A percentile compares a stretch with the other conserved stretches of the same genome.
These are phyloP conservation scores for Tigriopus japonicus DNA, from an alignment of 1,140 invertebrate genomes.

Conservation along the genomic window DNA sequence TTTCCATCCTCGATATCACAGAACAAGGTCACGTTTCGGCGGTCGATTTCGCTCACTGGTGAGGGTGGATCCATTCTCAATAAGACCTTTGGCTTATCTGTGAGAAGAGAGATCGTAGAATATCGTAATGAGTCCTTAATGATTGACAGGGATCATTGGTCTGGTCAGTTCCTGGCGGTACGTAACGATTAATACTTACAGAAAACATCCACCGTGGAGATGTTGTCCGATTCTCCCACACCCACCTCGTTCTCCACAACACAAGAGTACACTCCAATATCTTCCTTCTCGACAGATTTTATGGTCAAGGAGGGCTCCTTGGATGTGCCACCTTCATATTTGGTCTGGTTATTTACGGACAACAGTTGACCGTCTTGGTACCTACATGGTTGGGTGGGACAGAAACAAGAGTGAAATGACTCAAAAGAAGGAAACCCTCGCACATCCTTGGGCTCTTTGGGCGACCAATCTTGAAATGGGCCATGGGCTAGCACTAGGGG, in stretches of 20 bases:
- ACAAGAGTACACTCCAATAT: conserved; percentile 61
- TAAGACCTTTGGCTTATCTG: conserved; percentile 43
- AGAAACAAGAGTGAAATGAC: too few relatives aligned
- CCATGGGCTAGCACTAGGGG: too few relatives aligned
- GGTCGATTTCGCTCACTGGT: conserved; percentile 56
- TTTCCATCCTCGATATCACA: conserved; percentile 49
- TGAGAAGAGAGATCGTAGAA: conserved; percentile 3
- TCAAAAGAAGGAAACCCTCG: too few relatives aligned
- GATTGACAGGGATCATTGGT: background rate
- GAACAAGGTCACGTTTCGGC: conserved; percentile 54
- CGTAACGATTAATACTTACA: conserved; percentile 44
- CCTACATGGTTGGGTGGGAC: conserved; percentile 33
- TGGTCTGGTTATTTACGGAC: conserved; percentile 34
- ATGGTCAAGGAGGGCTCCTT: conserved; percentile 53
- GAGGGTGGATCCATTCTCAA: conserved; percentile 49
- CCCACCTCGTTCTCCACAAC: conserved; percentile 53
- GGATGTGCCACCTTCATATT: conserved; percentile 49
- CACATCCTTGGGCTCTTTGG: too few relatives aligned
- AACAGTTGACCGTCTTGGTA: conserved; percentile 45
- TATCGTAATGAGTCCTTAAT: conserved; percentile 13
- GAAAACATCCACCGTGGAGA: conserved; percentile 48
- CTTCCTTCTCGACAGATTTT: conserved; percentile 46
- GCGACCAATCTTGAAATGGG: too few relatives aligned
- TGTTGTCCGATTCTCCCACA: conserved; percentile 42
- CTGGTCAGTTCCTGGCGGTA: background rate